These are phyloP conservation scores for Polyodon spathula DNA, from an alignment of 2,113 vertebrate species.

Conservation along the genomic window DNA sequence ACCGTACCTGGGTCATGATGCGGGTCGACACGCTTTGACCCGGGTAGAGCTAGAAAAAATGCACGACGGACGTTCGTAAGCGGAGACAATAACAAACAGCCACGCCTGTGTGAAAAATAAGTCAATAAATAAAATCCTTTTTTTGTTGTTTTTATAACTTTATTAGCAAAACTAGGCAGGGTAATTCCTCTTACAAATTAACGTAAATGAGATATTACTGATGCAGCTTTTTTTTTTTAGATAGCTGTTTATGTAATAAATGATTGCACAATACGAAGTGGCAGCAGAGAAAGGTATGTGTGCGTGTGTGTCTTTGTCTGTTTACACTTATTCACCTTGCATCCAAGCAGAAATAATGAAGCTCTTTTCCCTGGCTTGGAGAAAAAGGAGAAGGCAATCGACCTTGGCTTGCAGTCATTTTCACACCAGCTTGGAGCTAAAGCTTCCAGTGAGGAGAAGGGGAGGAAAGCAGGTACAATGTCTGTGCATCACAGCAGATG, in stretches of 20 bases:
- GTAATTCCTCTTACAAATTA: too few species aligned
- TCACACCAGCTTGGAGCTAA: conserved; percentile 13
- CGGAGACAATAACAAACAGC: too few species aligned
- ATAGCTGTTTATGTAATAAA: conserved; percentile 72
- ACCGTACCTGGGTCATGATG: too few species aligned
- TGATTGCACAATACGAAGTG: conserved; percentile 61
- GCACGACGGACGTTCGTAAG: too few species aligned
- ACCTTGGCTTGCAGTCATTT: conserved; percentile 54
- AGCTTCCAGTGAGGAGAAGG: background rate
- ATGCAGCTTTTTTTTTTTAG: conserved; percentile 43
- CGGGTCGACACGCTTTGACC: too few species aligned
- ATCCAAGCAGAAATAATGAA: conserved; percentile 68
- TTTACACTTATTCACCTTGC: conserved; percentile 67
- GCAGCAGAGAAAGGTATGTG: conserved; percentile 52
- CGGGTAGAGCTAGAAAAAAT: too few species aligned
- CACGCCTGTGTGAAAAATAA: too few species aligned
- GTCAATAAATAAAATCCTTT: too few species aligned
- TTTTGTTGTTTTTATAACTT: too few species aligned
- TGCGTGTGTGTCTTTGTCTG: background rate
- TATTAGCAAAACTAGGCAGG: too few species aligned
- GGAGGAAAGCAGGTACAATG: background rate
- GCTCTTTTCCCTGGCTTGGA: conserved; percentile 49
- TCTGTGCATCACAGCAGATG: too few species aligned
- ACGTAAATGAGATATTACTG: conserved; percentile 29
- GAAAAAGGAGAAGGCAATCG: conserved; percentile 45